Conservation (phyloP, 2,888 invertebrate genomes). For the Agriopis aurantiaria region DNA sequence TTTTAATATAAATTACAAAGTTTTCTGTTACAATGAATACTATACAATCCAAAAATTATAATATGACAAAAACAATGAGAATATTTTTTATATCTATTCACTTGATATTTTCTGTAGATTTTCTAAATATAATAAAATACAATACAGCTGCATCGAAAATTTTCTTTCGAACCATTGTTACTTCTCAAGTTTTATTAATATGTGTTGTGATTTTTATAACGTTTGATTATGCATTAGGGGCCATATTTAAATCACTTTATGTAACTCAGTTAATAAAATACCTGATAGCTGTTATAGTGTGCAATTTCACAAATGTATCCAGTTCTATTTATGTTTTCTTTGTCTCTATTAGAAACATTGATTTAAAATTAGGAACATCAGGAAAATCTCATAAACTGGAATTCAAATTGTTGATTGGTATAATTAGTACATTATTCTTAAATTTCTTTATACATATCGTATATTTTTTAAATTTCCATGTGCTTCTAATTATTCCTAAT, state of each 20-base stretch:
- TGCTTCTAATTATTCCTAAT: not conserved
- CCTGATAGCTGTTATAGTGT: not conserved
- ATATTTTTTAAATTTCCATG: not conserved
- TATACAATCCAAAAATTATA: not conserved
- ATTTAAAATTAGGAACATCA: not conserved
- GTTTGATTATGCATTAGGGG: not conserved
- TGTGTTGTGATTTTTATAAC: not conserved
- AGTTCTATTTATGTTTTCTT: not conserved
- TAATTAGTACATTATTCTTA: not conserved
- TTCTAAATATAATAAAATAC: not conserved
- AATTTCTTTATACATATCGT: not conserved
- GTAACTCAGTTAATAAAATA: not conserved
- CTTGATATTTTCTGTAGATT: not conserved
- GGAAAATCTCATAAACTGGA: not conserved
- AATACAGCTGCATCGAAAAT: not conserved
- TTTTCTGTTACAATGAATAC: not conserved
- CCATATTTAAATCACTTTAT: not conserved
- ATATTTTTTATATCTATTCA: not conserved
- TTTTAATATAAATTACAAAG: not conserved
- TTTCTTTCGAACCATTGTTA: not conserved
- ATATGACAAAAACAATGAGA: not conserved
- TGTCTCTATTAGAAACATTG: not conserved
- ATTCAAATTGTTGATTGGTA: not conserved
- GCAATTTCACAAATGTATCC: not conserved
- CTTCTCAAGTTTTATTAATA: not conserved